Base-by-base conservation (phyloP, 2,888 invertebrate genomes). In the Parnassius glacialis region DNA sequence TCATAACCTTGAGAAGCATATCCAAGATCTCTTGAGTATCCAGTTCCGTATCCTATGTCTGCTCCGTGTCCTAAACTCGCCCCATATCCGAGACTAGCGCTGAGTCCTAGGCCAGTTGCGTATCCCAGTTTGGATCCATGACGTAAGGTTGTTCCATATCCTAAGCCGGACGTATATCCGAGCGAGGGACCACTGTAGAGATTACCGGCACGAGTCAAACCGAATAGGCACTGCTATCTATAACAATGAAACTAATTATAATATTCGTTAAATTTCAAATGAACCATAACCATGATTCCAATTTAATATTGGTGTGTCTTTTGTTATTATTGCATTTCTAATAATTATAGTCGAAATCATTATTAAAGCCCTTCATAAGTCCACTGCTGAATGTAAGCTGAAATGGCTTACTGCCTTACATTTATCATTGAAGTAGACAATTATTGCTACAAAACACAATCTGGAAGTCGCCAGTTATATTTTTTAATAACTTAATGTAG, bases 201-300 rank as follows among this genome's bases (percentile, higher is more conserved):
- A 68, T 78, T 74, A 12, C 85, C 80, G 41, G 83, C 84, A 57
- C 71, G 70, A 48, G 78, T 74, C 56, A 81, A 57, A 67, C 81
- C 80, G 61, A 85, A 70, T 41, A 83, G 74, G 74, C 84, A 76
- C 72, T 34, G 70, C 61, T 59, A 82, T 67, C 86, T 86, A 79
- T 9, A 81, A 48, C 9, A 57, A 60, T 7, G n/a, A 57, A 44
- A 54, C 7, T 20, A 53, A 52, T 12, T n/a, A 20, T 50, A 48
- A 10, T n/a, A 2, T 16, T 2, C 16, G 10, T 50, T 11, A 10
- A 20, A 1, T 20, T 10, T 20, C 10, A 20, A 20, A 20, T 7
- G 10, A 34, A 34, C 34, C 7, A 34, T 34, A 7, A 34, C 34
- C 34, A 34, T 34, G 34, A 34, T 7, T 34, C 7, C 5, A 34